Percentiles rank a stretch among this genome's conserved stretches.
These are phyloP conservation scores for Hypothenemus hampei DNA, from an alignment of 1,140 invertebrate genomes.

Conservation along the genomic window DNA sequence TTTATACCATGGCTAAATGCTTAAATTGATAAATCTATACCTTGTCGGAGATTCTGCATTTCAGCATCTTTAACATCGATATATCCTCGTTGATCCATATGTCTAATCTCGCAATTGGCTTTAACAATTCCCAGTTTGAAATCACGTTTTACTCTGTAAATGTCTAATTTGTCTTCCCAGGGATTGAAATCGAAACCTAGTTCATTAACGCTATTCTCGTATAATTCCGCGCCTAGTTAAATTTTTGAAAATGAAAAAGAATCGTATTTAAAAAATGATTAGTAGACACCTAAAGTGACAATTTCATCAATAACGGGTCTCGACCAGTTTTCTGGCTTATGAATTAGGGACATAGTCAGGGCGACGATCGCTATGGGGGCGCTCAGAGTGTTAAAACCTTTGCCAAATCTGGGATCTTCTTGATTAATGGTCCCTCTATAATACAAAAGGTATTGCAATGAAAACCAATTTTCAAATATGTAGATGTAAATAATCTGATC, in stretches of 20 bases:
- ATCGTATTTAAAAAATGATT: neutral
- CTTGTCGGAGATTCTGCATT: constrained; percentile 41
- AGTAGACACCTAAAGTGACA: constrained; percentile 33
- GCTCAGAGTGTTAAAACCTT: constrained; percentile 45
- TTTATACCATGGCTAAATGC: too few species aligned
- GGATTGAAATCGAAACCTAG: constrained; percentile 50
- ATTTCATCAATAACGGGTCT: constrained; percentile 50
- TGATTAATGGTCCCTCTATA: constrained; percentile 43
- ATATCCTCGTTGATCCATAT: constrained; percentile 46
- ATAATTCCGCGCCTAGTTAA: constrained; percentile 34
- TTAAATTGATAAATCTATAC: too few species aligned
- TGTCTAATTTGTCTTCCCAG: constrained; percentile 48
- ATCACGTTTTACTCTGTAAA: constrained; percentile 39
- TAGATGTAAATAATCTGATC: too few species aligned
- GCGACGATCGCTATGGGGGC: constrained; percentile 47
- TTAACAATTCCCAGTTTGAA: constrained; percentile 46
- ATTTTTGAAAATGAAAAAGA: neutral
- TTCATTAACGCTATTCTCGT: constrained; percentile 35
- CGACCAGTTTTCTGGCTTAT: constrained; percentile 49
- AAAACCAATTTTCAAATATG: neutral
- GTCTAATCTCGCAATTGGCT: constrained; percentile 46
- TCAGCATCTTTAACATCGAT: constrained; percentile 44
- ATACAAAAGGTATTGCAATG: neutral
- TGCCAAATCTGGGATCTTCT: constrained; percentile 45
- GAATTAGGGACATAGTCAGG: constrained; percentile 47